A percentile compares a stretch with the other conserved stretches of the same genome.
Evolutionary conservation across 1,140 invertebrate genomes (phyloP).

Genomic region (Drosophila teissieri): DNA sequence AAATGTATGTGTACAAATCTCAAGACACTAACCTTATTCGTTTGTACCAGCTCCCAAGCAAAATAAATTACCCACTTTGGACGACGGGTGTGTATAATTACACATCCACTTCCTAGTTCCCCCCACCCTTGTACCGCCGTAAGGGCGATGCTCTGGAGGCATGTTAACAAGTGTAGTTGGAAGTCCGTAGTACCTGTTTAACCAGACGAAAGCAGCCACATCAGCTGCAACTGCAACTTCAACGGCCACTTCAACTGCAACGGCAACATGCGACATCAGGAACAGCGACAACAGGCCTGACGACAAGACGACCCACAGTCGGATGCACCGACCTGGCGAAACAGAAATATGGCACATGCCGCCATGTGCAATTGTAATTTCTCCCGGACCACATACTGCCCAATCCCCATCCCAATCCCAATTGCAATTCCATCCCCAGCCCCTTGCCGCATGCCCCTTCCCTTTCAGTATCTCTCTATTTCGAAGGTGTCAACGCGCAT

Average conservation of each 20-base stretch:
- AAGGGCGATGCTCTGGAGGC: slow-evolving; percentile 53
- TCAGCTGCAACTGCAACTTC: slow-evolving; percentile 40
- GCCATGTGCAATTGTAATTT: slow-evolving; percentile 79
- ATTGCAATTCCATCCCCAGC: background rate
- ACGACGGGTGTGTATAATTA: background rate
- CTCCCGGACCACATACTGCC: slow-evolving; percentile 48
- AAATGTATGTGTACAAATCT: too few species aligned
- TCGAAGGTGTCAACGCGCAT: slow-evolving; percentile 80
- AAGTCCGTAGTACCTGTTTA: slow-evolving; percentile 76
- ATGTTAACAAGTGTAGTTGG: slow-evolving; percentile 78
- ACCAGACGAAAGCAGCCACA: slow-evolving; percentile 63
- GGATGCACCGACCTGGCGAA: slow-evolving; percentile 22
- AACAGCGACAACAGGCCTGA: slow-evolving; percentile 47
- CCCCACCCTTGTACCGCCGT: background rate
- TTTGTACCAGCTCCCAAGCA: background rate
- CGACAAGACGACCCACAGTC: slow-evolving; percentile 54
- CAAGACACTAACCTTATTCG: too few species aligned
- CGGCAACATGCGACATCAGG: slow-evolving; percentile 25
- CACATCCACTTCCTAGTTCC: background rate
- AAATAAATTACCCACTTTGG: background rate
- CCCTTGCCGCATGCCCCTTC: slow-evolving; percentile 17
- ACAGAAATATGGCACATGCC: slow-evolving; percentile 79
- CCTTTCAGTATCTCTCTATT: slow-evolving; percentile 14
- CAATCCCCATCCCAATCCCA: slow-evolving; percentile 12
- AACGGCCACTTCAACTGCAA: slow-evolving; percentile 16